Evolutionary conservation across 2,888 invertebrate species (phyloP).

Genomic region (Allygus modestus): DNA sequence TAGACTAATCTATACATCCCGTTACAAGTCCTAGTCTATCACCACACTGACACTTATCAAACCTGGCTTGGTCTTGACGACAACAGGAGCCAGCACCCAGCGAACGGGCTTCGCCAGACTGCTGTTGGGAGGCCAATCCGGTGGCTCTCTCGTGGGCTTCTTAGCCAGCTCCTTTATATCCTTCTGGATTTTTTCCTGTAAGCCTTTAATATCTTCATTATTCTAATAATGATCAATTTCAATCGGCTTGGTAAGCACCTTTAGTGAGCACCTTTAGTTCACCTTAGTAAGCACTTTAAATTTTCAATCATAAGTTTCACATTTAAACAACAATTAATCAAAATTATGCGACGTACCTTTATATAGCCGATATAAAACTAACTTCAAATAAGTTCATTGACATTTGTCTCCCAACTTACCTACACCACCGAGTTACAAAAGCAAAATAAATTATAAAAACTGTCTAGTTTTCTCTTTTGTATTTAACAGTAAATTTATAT

Average conservation of each 20-base stretch:
- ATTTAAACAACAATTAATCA: too few species aligned
- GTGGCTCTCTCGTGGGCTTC: constrained; percentile 45
- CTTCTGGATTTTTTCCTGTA: constrained; percentile 53
- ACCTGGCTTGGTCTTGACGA: constrained; percentile 38
- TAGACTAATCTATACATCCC: neutral
- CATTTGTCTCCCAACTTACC: too few species aligned
- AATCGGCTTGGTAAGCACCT: too few species aligned
- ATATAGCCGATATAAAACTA: too few species aligned
- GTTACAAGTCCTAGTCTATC: neutral
- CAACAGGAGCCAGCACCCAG: constrained; percentile 38
- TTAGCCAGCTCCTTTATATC: constrained; percentile 59
- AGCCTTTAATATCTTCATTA: constrained; percentile 49
- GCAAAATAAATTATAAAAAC: too few species aligned
- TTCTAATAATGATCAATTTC: neutral
- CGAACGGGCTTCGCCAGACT: constrained; percentile 31
- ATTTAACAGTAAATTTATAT: too few species aligned
- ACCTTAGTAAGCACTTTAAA: too few species aligned
- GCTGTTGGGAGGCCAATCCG: constrained; percentile 42
- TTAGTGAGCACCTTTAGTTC: too few species aligned
- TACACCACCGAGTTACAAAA: too few species aligned
- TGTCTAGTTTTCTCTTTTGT: too few species aligned
- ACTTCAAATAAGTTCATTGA: too few species aligned
- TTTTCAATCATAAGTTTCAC: neutral
- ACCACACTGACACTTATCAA: constrained; percentile 26
- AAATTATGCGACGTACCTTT: too few species aligned